A percentile compares a stretch with the other conserved stretches of the same genome.
Evolutionary conservation across 2,113 vertebrate species (phyloP).

Genomic region (Microtus oregoni): DNA sequence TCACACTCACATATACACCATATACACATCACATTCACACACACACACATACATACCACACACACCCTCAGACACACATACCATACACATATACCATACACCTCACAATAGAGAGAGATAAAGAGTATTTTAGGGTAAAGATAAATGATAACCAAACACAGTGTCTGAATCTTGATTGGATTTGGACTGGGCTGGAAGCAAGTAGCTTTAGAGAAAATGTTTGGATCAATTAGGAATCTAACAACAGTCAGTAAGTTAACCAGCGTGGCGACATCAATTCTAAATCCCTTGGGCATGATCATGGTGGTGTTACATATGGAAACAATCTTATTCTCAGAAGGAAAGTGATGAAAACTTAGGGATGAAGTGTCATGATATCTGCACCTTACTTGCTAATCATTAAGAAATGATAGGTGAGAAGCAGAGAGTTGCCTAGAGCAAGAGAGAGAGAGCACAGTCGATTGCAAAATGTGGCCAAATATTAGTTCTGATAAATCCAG

Average conservation of each 20-base stretch:
- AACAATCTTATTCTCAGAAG: not conserved
- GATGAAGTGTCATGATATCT: not conserved
- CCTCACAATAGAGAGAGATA: not conserved
- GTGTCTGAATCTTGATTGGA: not conserved
- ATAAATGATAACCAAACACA: not conserved
- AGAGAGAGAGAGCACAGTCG: not conserved
- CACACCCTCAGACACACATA: too few relatives aligned
- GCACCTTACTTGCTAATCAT: not conserved
- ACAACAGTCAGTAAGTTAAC: not conserved
- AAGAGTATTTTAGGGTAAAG: not conserved
- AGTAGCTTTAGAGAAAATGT: not conserved
- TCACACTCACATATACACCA: too few relatives aligned
- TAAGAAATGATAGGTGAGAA: not conserved
- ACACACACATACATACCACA: not conserved
- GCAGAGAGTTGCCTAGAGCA: not conserved
- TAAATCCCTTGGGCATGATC: not conserved
- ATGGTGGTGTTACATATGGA: not conserved
- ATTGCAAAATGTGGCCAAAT: not conserved
- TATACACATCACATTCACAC: too few relatives aligned
- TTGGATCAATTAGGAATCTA: not conserved
- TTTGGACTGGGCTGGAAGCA: not conserved
- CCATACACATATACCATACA: too few relatives aligned
- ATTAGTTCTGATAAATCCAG: not conserved
- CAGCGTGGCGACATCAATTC: not conserved
- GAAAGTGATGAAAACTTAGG: not conserved